Evolutionary conservation across 2,797 vertebrate species (phyloP).

Genomic region (Dendrocincla fuliginosa): DNA sequence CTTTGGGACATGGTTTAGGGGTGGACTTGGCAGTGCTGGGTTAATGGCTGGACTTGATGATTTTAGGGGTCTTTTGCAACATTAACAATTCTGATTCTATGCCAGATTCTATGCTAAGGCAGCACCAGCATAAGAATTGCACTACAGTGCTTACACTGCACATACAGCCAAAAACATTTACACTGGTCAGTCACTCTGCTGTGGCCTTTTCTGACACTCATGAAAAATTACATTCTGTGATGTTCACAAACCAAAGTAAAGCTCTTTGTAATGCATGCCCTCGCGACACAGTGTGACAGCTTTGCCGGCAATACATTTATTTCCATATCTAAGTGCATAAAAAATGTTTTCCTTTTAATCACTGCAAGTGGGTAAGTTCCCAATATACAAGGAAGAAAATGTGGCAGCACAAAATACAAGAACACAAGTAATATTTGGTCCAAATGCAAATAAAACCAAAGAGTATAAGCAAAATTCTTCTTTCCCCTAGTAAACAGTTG

Average conservation of each 20-base stretch:
- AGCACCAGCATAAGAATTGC: background rate
- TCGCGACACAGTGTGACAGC: fast-evolving
- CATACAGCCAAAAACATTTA: background rate
- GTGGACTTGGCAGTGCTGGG: background rate
- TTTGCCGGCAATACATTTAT: background rate
- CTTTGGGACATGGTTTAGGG: background rate
- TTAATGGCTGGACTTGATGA: background rate
- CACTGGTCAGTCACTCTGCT: background rate
- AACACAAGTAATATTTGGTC: background rate
- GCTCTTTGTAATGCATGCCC: background rate
- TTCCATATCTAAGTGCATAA: background rate
- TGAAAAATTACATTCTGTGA: background rate
- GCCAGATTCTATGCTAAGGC: background rate
- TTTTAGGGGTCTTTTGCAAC: background rate
- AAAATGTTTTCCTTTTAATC: background rate
- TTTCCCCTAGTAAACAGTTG: background rate
- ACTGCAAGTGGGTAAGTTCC: background rate
- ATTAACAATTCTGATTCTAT: background rate
- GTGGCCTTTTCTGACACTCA: background rate
- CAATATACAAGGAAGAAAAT: background rate
- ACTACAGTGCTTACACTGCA: background rate
- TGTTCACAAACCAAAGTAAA: background rate
- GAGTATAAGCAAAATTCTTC: background rate
- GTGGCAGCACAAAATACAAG: background rate
- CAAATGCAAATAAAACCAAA: background rate